These are phyloP conservation scores for Eremophila alpestris DNA, from an alignment of 2,797 vertebrate genomes.

Conservation along the genomic window DNA sequence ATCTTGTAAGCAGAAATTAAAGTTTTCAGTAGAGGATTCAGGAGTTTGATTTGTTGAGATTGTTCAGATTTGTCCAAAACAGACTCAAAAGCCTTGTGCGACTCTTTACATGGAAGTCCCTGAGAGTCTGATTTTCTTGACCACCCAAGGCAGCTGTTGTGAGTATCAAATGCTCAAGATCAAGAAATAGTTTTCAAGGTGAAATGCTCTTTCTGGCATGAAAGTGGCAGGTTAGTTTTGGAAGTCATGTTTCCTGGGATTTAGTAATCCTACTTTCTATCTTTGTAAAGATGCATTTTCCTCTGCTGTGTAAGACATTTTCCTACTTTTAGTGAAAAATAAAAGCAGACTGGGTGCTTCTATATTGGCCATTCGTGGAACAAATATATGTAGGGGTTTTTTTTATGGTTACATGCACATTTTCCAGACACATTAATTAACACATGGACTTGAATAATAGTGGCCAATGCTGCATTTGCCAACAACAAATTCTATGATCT, in stretches of 20 bases:
- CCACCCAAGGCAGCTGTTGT: not conserved
- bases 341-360: not conserved
- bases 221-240: not conserved
- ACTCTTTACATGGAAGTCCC: not conserved
- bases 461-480: not conserved
- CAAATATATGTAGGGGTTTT: not conserved
- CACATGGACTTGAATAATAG: not conserved
- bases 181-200: not conserved
- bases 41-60: not conserved
- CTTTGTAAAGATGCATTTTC: not conserved
- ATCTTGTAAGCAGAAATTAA: slow-evolving; percentile 8
- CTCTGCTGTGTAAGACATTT: not conserved
- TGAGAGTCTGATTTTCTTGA: not conserved
- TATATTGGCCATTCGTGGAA: not conserved
- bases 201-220: not conserved
- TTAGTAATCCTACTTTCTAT: not conserved
- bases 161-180: not conserved
- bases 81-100: not conserved
- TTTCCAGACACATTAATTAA: not conserved
- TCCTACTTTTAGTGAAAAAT: not conserved
- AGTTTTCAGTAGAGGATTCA: not conserved
- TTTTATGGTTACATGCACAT: not conserved
- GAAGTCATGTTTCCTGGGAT: not conserved
- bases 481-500: not conserved
- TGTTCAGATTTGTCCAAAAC: not conserved